Conservation (phyloP, 2,113 vertebrate genomes). For the Arothron firmamentum region DNA sequence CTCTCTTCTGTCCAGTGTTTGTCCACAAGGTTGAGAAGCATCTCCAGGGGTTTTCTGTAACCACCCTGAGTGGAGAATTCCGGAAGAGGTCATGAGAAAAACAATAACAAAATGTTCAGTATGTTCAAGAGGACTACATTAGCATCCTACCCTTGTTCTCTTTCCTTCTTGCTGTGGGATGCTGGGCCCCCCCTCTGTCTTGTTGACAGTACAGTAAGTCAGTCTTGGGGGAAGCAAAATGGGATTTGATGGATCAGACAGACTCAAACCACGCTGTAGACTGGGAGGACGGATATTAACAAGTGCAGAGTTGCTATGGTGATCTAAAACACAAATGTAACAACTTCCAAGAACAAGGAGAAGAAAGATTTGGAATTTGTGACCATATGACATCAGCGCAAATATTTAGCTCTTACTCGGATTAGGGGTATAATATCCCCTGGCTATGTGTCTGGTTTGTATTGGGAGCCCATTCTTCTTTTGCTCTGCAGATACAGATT, state of each 20-base stretch:
- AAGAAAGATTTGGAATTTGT: not conserved
- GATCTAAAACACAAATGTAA: conserved; percentile 32
- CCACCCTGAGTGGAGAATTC: conserved; percentile 15
- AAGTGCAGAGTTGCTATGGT: conserved; percentile 21
- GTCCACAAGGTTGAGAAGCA: conserved; percentile 77
- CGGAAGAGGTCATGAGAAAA: conserved; percentile 3
- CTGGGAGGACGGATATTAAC: conserved; percentile 54
- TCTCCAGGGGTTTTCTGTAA: conserved; percentile 70
- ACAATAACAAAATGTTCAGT: not conserved
- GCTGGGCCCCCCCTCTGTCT: conserved; percentile 27
- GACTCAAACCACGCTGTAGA: conserved; percentile 44
- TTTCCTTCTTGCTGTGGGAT: conserved; percentile 25
- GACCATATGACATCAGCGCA: not conserved
- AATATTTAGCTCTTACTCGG: conserved; percentile 55
- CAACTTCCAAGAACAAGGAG: not conserved
- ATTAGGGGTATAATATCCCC: conserved; percentile 57
- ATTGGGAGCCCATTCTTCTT: conserved; percentile 35
- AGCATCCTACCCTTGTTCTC: conserved; percentile 43
- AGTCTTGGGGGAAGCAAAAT: conserved; percentile 59
- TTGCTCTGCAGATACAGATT: conserved; percentile 21
- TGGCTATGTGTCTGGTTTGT: conserved; percentile 30
- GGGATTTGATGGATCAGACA: conserved; percentile 52
- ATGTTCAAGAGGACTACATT: not conserved
- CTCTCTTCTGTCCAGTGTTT: conserved; percentile 74
- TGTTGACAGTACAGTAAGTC: conserved; percentile 45